These are phyloP conservation scores for human DNA, from an alignment of 2,113 vertebrate species.

Conservation along the genomic window DNA sequence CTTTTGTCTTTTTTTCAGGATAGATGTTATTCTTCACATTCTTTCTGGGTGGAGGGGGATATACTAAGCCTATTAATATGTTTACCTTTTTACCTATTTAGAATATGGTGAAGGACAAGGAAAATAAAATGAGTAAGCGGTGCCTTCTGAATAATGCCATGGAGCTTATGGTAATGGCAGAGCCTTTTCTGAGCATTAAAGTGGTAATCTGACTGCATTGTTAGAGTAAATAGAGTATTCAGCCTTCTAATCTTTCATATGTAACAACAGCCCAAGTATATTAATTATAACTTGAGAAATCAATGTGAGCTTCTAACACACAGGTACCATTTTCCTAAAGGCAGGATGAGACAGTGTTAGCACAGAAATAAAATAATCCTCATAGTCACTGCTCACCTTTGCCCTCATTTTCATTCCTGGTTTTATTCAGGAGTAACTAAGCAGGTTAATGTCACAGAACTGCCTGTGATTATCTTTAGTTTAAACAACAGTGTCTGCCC, in stretches of 20 bases:
- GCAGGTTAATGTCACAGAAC: constrained; percentile 64
- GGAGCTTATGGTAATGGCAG: not conserved
- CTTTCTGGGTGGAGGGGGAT: not conserved
- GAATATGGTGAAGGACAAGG: constrained; percentile 3
- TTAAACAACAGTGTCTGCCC: constrained; percentile 63
- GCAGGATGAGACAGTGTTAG: not conserved
- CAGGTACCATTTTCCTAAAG: constrained; percentile 8
- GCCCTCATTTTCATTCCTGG: constrained; percentile 48
- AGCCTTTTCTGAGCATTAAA: not conserved
- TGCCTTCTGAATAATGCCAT: not conserved
- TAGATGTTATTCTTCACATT: not conserved
- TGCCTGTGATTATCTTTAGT: constrained; percentile 61
- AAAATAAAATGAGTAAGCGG: not conserved
- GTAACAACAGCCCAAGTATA: constrained; percentile 1
- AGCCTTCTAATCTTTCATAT: constrained; percentile 20
- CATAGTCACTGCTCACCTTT: constrained; percentile 28
- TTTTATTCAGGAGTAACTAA: constrained; percentile 63
- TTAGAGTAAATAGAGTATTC: not conserved
- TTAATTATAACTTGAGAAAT: constrained; percentile 65
- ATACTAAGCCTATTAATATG: constrained; percentile 12
- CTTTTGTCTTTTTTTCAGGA: not conserved
- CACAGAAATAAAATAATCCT: constrained; percentile 57
- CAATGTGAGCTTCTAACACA: not conserved
- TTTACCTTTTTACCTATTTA: constrained; percentile 25
- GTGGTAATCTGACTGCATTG: constrained; percentile 37